These are phyloP conservation scores for Terebella lapidaria DNA, from an alignment of 2,888 invertebrate species.

Conservation along the genomic window DNA sequence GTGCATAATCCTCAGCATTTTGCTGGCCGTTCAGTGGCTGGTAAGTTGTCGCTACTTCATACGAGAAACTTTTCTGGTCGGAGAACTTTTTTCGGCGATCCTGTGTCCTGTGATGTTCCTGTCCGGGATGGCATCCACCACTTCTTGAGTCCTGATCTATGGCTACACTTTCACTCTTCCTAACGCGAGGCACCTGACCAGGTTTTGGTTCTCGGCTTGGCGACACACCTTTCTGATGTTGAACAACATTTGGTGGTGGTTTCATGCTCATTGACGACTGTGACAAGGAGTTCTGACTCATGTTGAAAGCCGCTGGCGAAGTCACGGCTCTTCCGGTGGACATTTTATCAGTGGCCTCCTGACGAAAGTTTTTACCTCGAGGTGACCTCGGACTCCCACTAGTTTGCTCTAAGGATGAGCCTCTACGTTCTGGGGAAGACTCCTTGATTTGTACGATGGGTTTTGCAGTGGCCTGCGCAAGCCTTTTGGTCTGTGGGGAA, in stretches of 20 bases:
- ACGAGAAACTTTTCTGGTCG: constrained; percentile 17
- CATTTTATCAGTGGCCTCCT: neutral
- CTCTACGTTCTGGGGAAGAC: neutral
- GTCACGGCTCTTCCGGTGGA: neutral
- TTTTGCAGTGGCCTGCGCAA: neutral
- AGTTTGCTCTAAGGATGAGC: neutral
- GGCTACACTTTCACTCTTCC: neutral
- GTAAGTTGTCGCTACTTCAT: constrained; percentile 4
- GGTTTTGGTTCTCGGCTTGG: neutral
- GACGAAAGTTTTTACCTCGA: neutral
- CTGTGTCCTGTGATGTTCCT: neutral
- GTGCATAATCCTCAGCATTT: neutral
- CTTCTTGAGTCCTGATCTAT: neutral
- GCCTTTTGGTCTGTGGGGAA: neutral
- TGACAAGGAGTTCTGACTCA: neutral
- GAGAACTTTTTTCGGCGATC: constrained; percentile 9
- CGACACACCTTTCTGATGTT: neutral
- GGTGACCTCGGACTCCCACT: neutral
- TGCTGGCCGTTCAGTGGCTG: neutral
- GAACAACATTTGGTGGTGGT: too few species aligned
- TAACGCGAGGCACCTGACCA: neutral
- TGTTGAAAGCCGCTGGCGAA: neutral
- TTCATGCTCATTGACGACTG: neutral
- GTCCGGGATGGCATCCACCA: neutral
- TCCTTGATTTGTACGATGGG: too few species aligned